Percentiles rank a stretch among this genome's conserved stretches.
These are phyloP conservation scores for Rhipidura dahli DNA, from an alignment of 2,113 vertebrate species.

Conservation along the genomic window DNA sequence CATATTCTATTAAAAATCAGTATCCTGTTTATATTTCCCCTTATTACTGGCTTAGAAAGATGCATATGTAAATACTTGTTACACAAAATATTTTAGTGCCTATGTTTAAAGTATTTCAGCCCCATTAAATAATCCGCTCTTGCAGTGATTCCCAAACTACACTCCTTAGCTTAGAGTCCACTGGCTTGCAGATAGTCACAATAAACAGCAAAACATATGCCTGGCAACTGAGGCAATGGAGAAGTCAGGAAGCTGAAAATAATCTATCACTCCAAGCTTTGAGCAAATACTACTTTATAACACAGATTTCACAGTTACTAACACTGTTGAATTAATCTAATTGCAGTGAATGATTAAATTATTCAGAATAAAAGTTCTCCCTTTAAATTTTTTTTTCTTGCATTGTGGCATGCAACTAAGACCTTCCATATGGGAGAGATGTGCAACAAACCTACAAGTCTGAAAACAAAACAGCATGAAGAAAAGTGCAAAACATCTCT, in stretches of 20 bases:
- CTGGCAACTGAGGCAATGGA: not conserved
- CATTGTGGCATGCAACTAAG: not conserved
- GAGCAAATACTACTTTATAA: not conserved
- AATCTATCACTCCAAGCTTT: not conserved
- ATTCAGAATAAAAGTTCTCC: not conserved
- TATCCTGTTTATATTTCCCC: not conserved
- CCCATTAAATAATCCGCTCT: not conserved
- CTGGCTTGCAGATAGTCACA: not conserved
- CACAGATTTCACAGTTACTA: not conserved
- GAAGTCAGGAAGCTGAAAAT: not conserved
- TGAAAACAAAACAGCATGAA: not conserved
- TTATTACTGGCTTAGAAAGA: not conserved
- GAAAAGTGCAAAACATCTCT: not conserved
- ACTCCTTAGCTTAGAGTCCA: not conserved
- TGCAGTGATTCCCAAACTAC: not conserved
- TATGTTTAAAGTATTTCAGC: not conserved
- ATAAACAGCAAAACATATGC: not conserved
- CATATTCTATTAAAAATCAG: not conserved
- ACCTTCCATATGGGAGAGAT: not conserved
- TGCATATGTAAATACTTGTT: not conserved
- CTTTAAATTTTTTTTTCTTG: not conserved
- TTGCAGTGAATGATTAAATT: not conserved
- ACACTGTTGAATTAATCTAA: not conserved
- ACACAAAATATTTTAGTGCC: not conserved
- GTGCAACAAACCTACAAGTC: not conserved